These are phyloP conservation scores for Tenthredo scrophulariae DNA, from an alignment of 2,888 invertebrate genomes.

Conservation along the genomic window DNA sequence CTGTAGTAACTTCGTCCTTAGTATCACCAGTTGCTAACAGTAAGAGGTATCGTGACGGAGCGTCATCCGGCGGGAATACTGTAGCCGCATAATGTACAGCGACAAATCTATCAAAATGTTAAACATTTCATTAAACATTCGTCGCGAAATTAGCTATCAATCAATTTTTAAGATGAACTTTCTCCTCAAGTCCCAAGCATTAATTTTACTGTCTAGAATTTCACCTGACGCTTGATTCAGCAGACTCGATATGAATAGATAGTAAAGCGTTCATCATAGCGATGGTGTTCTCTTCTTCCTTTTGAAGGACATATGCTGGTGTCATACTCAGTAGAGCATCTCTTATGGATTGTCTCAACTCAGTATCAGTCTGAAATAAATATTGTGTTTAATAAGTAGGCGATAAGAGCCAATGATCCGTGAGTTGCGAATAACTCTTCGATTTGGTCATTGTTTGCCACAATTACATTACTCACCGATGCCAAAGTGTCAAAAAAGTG, in stretches of 20 bases:
- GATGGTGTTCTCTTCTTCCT: constrained; percentile 74
- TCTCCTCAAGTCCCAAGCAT: neutral
- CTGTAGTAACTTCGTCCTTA: constrained; percentile 87
- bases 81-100: constrained; percentile 90
- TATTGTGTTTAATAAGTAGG: neutral
- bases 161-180: neutral
- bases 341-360: constrained; percentile 70
- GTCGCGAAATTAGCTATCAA: neutral
- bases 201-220: constrained; percentile 1
- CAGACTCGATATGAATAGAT: constrained; percentile 87
- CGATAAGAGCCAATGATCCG: neutral
- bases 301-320: constrained; percentile 72
- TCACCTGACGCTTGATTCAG: constrained; percentile 82
- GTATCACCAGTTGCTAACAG: constrained; percentile 91
- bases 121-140: neutral
- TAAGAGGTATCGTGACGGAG: constrained; percentile 90
- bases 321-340: constrained; percentile 73
- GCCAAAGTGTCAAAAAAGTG: constrained; percentile 80
- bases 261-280: constrained; percentile 83
- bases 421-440: neutral
- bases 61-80: constrained; percentile 90
- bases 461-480: constrained; percentile 70
- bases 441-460: neutral
- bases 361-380: constrained; percentile 69
- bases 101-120: constrained; percentile 83